A percentile compares a stretch with the other conserved stretches of the same genome.
These are phyloP conservation scores for Cremastobaeus sp. DNA, from an alignment of 2,888 invertebrate species.

Conservation along the genomic window DNA sequence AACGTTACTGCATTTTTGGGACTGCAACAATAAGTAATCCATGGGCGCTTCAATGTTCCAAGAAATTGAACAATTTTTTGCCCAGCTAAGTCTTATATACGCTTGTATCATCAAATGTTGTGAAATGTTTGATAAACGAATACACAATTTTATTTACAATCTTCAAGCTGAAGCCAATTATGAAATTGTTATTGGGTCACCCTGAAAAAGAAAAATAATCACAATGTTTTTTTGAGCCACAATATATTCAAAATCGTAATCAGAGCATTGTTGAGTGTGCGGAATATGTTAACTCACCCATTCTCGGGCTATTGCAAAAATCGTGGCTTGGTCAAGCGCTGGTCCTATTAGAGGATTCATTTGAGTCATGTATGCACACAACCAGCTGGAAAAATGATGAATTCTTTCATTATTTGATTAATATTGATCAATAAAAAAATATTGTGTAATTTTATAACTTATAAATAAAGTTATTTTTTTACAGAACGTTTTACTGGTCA, in stretches of 20 bases:
- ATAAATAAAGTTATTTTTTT: neutral
- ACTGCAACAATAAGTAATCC: no score
- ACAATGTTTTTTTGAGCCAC: no score
- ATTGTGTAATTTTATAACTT: neutral
- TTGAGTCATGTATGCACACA: slow-evolving; percentile 94
- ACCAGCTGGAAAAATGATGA: slow-evolving; percentile 83
- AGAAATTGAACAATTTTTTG: no score
- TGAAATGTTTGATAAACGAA: no score
- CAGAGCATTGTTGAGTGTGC: neutral
- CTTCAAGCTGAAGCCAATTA: no score
- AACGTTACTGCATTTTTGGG: no score
- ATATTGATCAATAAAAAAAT: neutral
- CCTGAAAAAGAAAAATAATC: no score
- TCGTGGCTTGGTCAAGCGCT: slow-evolving; percentile 83
- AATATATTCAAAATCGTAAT: neutral
- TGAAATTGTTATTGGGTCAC: no score
- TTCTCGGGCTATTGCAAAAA: slow-evolving; percentile 87
- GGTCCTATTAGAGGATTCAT: slow-evolving; percentile 96
- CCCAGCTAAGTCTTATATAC: no score
- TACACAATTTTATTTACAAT: no score
- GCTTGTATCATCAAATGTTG: no score
- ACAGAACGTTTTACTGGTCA: neutral
- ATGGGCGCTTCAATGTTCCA: no score
- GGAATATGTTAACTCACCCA: slow-evolving; percentile 82
- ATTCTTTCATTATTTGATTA: neutral